Evolutionary conservation across 2,888 invertebrate species (phyloP), one percentile per base, ranked within the genome.

Genomic region (Aleiodes alternator): DNA sequence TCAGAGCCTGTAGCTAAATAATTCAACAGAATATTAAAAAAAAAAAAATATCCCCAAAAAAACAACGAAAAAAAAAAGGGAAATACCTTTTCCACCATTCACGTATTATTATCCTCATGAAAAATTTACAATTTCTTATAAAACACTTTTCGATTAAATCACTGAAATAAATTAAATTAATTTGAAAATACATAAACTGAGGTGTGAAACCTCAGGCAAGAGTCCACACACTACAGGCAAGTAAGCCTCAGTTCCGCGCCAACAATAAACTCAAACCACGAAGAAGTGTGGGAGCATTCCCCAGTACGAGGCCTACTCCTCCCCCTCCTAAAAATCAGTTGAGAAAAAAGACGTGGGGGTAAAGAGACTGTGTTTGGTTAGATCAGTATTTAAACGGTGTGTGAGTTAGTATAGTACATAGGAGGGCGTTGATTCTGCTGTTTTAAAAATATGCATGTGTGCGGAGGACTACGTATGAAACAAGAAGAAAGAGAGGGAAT

Each of bases 241-340:
- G 55, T 23, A 61, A 61, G 68, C 76, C 77, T 76, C 38, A 38
- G 6, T 38, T 7, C 82, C 83, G 81, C 83, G 84, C 85, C 84
- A 84, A 86, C 86, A 86, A 86, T 86, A 86, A 86, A 86, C 85
- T 84, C 83, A 68, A 34, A 76, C 72, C 72, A 72, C 76, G 76
- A 69, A 59, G 53, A 29, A 72, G 76, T 76, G 76, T 76, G 76
- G 72, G 76, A 72, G 51, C 14, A 16, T 68, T 34, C 50, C 50
- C 66, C 50, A 66, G 12, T 9, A 6, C 29, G n/a, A 68, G 50
- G 51, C 31, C n/a, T 23, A 23, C 23, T 23, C 23, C n/a, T n/a
- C 23, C 14, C 7, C 50, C 31, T 34, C 34, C 34, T 34, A 34
- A 34, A 68, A 68, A 68, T 11, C 48, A 53, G 16, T 53, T n/a